Base-by-base conservation (phyloP, 2,888 invertebrate genomes). In the Luperina testacea region DNA sequence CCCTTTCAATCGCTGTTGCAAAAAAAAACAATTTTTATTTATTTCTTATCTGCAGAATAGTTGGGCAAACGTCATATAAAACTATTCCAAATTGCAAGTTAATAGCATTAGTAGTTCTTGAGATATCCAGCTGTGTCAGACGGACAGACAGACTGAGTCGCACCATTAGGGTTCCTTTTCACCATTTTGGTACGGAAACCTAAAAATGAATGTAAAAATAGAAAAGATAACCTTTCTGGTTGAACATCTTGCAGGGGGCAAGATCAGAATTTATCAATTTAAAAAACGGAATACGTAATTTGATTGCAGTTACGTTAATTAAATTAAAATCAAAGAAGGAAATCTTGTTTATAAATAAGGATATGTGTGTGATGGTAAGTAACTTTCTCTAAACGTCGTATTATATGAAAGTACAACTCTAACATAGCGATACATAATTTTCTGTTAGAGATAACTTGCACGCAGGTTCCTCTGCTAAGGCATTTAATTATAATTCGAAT, bases 401-500 rank as follows among this genome's bases (percentile, higher is more conserved):
- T 38, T 67, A 71, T 48, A 64, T 24, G n/a, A 65, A 38, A 20
- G 13, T n/a, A 13, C 15, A 20, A 42, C 15, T 38, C 32, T 45
- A 77, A 70, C 71, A 51, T 38, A 64, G 51, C 57, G 32, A 68
- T 64, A 72, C 57, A 81, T 84, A 72, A 77, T 69, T 80, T 84
- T 73, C 64, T 68, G 42, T 64, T 38, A 65, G n/a, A 77, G 63
- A 78, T 77, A 72, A 77, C 57, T 67, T 71, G 61, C 85, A 81
- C 67, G 72, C 78, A 77, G 69, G 74, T 42, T 61, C 53, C 27
- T 59, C 53, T 48, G 45, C 63, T 64, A 59, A 75, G 65, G 72
- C 64, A 81, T 76, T 85, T 77, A 81, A 87, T 86, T 86, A 81
- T 81, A 80, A 86, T 74, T 78, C 63, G 24, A 79, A 79, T 78